Percentiles rank a stretch among this genome's conserved stretches.
Conservation (phyloP, 2,113 vertebrate species). For the Geothlypis trichas region DNA sequence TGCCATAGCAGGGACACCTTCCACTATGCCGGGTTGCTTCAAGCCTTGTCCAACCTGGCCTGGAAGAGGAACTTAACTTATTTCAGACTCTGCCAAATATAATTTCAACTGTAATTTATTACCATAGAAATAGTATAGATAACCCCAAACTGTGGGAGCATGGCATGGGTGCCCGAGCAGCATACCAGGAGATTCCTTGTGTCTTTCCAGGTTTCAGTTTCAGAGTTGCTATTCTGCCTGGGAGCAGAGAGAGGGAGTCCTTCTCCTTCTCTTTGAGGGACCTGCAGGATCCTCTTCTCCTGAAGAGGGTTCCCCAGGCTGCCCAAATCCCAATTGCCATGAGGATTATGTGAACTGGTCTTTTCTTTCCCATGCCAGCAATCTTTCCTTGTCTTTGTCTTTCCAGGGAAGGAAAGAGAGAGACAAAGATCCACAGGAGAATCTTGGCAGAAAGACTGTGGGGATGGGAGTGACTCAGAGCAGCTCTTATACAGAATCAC, state of each 20-base stretch:
- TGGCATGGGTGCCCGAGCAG: background rate
- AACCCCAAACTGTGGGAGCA: background rate
- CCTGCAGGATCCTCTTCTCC: background rate
- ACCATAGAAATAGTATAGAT: background rate
- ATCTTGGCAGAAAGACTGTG: background rate
- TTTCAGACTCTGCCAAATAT: background rate
- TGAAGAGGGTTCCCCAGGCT: background rate
- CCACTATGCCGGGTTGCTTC: background rate
- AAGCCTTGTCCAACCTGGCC: background rate
- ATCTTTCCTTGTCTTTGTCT: background rate
- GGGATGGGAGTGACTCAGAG: background rate
- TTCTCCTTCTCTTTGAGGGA: background rate
- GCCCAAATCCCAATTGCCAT: background rate
- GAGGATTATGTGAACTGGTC: background rate
- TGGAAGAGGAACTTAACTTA: background rate
- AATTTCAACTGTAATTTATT: background rate
- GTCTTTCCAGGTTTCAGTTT: background rate
- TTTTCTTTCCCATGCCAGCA: background rate
- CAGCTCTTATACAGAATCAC: background rate
- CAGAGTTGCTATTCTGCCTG: background rate
- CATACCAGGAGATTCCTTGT: rapidly evolving
- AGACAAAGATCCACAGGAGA: background rate
- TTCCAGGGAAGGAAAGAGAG: background rate
- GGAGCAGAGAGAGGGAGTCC: conserved; percentile 44
- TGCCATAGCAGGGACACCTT: background rate